Evolutionary conservation across 2,797 vertebrate species (phyloP), one percentile per base, ranked within the genome.

Genomic region (Cossypha dichroa): DNA sequence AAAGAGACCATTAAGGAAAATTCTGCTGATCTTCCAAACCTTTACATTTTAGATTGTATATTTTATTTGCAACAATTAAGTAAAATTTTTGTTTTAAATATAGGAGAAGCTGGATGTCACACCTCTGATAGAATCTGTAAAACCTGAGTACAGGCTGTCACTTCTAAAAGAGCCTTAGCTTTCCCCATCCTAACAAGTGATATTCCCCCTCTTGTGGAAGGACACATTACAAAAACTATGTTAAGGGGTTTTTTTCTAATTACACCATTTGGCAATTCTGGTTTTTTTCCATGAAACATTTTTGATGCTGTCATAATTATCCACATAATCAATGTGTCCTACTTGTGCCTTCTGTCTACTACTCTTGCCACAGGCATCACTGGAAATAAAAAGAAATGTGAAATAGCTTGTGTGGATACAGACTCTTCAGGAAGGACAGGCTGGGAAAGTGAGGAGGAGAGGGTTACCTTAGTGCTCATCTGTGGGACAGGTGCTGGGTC

Each of bases 381-480:
- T 63, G 43, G 43, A 46, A 51, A 79, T 45, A 33, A 22, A 73
- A 74, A 16, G 7, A 76, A 54, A 46, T 14, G 9, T 43, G 22
- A 33, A 85, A n/a, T 21, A 67, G 12, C 9, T n/a, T 55, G 16
- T 6, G 2, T 23, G 46, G 11, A 8, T 52, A 16, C 10, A 76
- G 38, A 29, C 29, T n/a, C 29, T n/a, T 38, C 9, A 33, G 45
- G 29, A 85, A 29, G 33, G 46, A 25, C 5, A 29, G 46, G 18
- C 36, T 85, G 41, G 60, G 46, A 51, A 21, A 34, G 29, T 49
- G 45, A 46, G 60, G 31, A 40, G 34, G 12, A 51, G 33, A 59
- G 13, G 7, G 15, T 64, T 64, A 7, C 7, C n/a, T 22, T 29
- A 9, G 38, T 3, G 3, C 20, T 54, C 0, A 0, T 21, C 26